These are phyloP conservation scores for Ashinkailepas kermadecensis DNA, from an alignment of 2,888 invertebrate genomes.

Conservation along the genomic window DNA sequence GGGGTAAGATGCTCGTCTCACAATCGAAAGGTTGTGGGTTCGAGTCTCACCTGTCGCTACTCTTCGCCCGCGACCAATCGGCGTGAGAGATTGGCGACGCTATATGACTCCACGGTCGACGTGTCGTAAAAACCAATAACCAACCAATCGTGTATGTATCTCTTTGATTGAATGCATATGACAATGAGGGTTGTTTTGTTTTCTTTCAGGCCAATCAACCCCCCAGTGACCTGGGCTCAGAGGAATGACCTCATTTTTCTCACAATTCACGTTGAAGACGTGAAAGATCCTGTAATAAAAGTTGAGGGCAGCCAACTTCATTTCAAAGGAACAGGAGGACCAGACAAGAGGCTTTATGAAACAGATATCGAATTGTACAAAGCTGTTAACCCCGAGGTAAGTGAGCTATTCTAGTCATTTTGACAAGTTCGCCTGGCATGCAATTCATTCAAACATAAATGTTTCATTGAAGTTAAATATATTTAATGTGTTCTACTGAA, in stretches of 20 bases:
- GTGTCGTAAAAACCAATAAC: no score
- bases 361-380: conserved; percentile 75
- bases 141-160: no score
- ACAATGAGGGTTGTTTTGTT: background rate
- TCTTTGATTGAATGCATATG: no score
- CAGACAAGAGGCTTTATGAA: conserved; percentile 77
- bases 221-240: conserved; percentile 91
- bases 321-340: conserved; percentile 78
- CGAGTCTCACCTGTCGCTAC: no score
- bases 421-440: background rate
- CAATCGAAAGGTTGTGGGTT: no score
- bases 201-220: conserved; percentile 51
- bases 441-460: conserved; percentile 1
- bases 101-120: no score
- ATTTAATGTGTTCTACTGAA: background rate
- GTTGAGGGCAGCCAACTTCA: conserved; percentile 55
- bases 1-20: no score
- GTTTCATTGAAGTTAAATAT: conserved; percentile 17
- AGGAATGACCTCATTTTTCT: conserved; percentile 71
- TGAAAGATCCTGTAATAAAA: conserved; percentile 73
- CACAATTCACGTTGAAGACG: conserved; percentile 83
- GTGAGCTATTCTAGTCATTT: conserved; percentile 17
- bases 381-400: conserved; percentile 72
- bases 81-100: no score
- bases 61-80: no score